A percentile compares a stretch with the other conserved stretches of the same genome.
Conservation (phyloP, 1,140 invertebrate genomes). For the Drosophila suzukii region DNA sequence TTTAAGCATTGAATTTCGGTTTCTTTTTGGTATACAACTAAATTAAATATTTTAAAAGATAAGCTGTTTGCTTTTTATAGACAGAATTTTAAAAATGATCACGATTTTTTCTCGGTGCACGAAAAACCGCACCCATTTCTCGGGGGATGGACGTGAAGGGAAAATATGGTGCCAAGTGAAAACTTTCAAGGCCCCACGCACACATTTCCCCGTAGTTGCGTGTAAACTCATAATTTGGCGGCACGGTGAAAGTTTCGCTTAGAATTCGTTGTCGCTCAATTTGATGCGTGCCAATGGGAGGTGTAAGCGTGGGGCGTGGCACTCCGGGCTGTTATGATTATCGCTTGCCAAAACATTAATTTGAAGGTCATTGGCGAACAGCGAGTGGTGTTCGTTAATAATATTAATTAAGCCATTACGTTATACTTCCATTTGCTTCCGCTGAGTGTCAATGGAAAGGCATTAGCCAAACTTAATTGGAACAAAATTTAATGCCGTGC, state of each 20-base stretch:
- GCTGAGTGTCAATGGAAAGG: constrained; percentile 28
- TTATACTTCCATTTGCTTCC: constrained; percentile 31
- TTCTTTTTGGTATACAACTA: too few relatives aligned
- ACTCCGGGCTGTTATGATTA: constrained; percentile 40
- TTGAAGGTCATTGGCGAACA: constrained; percentile 60
- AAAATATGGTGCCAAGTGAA: constrained; percentile 35
- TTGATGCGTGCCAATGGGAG: constrained; percentile 52
- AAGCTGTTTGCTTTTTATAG: too few relatives aligned
- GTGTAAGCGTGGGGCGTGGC: constrained; percentile 23
- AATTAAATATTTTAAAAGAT: too few relatives aligned
- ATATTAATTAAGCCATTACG: constrained; percentile 70
- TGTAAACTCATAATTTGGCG: constrained; percentile 66
- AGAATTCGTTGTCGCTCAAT: constrained; percentile 63
- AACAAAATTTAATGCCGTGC: constrained; percentile 28
- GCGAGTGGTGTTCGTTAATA: constrained; percentile 53
- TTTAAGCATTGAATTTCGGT: too few relatives aligned
- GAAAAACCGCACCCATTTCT: constrained; percentile 47
- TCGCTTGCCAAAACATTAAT: constrained; percentile 60
- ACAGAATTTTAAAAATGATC: too few relatives aligned
- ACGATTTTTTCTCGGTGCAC: not conserved
- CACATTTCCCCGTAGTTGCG: constrained; percentile 42
- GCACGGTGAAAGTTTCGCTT: constrained; percentile 57
- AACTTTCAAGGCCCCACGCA: constrained; percentile 53
- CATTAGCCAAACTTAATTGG: constrained; percentile 33
- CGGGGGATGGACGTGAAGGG: not conserved